These are phyloP conservation scores for Hoplostethus mediterraneus DNA, from an alignment of 2,797 vertebrate species.

Conservation along the genomic window DNA sequence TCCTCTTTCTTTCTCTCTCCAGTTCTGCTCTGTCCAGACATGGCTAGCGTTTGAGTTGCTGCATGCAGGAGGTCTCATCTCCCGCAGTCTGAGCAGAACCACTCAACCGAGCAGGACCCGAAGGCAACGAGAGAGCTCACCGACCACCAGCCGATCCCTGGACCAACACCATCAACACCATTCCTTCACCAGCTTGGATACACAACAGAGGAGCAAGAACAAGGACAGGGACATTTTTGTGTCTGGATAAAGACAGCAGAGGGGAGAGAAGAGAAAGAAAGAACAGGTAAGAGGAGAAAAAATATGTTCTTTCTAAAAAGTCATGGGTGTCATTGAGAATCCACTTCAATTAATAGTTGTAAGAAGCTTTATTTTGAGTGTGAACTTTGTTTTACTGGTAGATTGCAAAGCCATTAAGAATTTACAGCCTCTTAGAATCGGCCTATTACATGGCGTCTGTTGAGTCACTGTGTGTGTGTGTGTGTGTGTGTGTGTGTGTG, in stretches of 20 bases:
- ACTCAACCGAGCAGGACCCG: neutral
- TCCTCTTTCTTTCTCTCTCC: neutral
- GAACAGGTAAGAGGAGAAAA: constrained; percentile 47
- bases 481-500: constrained; percentile 28
- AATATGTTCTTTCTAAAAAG: neutral
- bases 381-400: neutral
- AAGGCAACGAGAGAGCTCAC: neutral
- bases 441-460: neutral
- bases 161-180: constrained; percentile 17
- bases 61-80: neutral
- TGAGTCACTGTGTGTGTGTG: constrained; percentile 9
- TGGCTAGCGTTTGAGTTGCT: neutral
- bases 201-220: neutral
- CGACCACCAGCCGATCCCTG: neutral
- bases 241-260: constrained; percentile 10
- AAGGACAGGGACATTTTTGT: constrained; percentile 19
- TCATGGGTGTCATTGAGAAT: too few species aligned
- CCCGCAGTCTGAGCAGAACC: constrained; percentile 1
- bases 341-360: too few species aligned
- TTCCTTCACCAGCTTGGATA: constrained; percentile 33
- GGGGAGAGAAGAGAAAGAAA: neutral
- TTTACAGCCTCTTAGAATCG: constrained; percentile 7
- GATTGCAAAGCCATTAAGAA: neutral
- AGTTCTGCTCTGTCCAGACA: constrained; percentile 20
- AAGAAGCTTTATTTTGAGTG: too few species aligned